Conservation (phyloP, 2,113 vertebrate species). For the Mastomys natalensis region DNA sequence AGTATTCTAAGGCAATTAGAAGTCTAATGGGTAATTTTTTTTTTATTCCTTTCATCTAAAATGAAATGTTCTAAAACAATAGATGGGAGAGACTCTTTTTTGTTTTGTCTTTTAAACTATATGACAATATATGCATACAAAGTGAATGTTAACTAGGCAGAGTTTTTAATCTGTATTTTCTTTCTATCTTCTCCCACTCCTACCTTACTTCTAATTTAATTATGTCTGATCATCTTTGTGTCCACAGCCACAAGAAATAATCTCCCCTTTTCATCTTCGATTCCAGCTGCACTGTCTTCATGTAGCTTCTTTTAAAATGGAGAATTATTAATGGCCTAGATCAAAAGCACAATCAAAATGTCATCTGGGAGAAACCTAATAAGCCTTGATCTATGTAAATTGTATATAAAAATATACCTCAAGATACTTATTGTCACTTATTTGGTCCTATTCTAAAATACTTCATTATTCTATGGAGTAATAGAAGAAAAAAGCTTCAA, state of each 20-base stretch:
- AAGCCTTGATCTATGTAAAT: conserved; percentile 4
- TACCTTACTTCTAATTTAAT: neutral
- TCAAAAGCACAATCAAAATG: neutral
- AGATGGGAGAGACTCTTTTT: neutral
- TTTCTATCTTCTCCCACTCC: neutral
- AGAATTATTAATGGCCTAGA: conserved; percentile 19
- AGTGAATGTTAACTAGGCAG: neutral
- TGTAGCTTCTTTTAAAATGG: conserved; percentile 8
- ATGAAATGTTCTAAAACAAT: conserved; percentile 12
- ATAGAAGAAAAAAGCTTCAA: conserved; percentile 48
- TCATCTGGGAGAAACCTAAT: conserved; percentile 23
- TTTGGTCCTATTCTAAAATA: conserved; percentile 26
- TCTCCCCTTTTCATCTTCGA: conserved; percentile 32
- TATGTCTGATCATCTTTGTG: neutral
- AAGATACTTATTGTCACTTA: conserved; percentile 21
- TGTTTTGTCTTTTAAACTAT: conserved; percentile 51
- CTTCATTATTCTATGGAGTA: conserved; percentile 34
- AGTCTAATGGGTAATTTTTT: neutral
- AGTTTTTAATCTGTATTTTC: neutral
- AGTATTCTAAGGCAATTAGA: neutral
- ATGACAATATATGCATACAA: neutral
- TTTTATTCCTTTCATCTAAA: conserved; percentile 27
- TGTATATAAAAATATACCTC: conserved; percentile 29
- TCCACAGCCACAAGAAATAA: conserved; percentile 36
- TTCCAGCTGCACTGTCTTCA: neutral